These are phyloP conservation scores for Tridacna crocea DNA, from an alignment of 2,888 invertebrate species.

Conservation along the genomic window DNA sequence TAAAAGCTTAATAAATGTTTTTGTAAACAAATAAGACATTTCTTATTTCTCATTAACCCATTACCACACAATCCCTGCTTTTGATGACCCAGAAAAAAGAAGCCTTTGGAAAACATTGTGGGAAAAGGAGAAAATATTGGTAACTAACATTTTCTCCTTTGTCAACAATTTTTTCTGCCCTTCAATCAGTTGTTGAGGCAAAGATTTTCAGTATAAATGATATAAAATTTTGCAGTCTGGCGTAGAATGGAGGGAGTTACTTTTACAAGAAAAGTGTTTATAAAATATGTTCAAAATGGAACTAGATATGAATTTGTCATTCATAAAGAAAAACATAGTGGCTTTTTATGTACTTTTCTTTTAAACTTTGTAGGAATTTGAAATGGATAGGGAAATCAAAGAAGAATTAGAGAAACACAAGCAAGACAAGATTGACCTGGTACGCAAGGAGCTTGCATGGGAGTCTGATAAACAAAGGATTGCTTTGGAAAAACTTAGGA, in stretches of 20 bases:
- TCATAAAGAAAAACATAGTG: too few species aligned
- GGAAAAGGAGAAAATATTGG: background rate
- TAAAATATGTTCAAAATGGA: too few species aligned
- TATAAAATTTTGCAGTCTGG: background rate
- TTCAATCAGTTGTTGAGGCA: background rate
- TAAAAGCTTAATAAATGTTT: too few species aligned
- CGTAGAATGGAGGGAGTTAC: background rate
- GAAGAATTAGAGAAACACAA: conserved; percentile 79
- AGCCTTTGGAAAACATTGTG: background rate
- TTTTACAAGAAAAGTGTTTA: background rate
- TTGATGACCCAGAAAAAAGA: too few species aligned
- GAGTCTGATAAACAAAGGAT: conserved; percentile 83
- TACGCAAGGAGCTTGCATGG: conserved; percentile 83
- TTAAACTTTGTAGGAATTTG: conserved; percentile 80
- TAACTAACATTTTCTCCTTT: background rate
- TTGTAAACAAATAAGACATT: too few species aligned
- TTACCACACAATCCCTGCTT: too few species aligned
- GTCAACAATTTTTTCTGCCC: background rate
- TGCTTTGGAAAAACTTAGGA: conserved; percentile 80
- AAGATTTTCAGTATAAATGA: background rate
- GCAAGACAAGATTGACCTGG: conserved; percentile 79
- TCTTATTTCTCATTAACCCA: too few species aligned
- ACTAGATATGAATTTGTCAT: too few species aligned
- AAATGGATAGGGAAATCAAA: conserved; percentile 83
- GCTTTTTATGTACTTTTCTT: background rate